Evolutionary conservation across 1,140 invertebrate genomes (phyloP).

Genomic region (Anastrepha ludens): DNA sequence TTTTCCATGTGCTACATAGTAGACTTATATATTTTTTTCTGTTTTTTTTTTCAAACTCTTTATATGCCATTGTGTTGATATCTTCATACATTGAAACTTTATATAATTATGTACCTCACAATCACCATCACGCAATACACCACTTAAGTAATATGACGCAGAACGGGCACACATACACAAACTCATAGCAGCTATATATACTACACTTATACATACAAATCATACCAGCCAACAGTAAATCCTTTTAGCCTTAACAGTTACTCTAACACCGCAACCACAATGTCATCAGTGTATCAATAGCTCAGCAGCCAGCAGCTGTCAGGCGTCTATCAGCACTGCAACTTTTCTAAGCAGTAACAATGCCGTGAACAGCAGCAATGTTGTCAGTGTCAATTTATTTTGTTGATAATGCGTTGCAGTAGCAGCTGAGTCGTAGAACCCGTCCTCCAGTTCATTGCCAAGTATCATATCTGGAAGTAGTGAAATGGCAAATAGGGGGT

Average conservation of each 20-base stretch:
- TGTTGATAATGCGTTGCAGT: conserved; percentile 18
- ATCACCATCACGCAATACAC: no score
- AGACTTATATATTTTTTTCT: neutral
- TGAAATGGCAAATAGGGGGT: no score
- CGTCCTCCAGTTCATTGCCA: conserved; percentile 38
- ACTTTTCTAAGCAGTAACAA: conserved; percentile 22
- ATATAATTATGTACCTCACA: no score
- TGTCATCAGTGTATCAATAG: conserved; percentile 37
- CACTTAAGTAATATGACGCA: no score
- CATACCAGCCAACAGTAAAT: neutral
- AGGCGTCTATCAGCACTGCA: conserved; percentile 24
- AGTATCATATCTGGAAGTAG: conserved; percentile 27
- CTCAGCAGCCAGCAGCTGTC: conserved; percentile 24
- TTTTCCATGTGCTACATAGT: neutral
- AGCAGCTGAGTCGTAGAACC: conserved; percentile 34
- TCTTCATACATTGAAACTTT: no score
- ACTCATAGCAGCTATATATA: no score
- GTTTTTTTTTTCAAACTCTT: no score
- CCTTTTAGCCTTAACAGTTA: conserved; percentile 33
- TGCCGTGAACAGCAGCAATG: neutral
- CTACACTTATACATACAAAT: no score
- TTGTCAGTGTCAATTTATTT: conserved; percentile 38
- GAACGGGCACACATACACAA: no score
- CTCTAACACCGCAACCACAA: conserved; percentile 18
- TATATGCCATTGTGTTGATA: no score